Conservation (phyloP, 2,888 invertebrate species). For the Druceiella hillmani region DNA sequence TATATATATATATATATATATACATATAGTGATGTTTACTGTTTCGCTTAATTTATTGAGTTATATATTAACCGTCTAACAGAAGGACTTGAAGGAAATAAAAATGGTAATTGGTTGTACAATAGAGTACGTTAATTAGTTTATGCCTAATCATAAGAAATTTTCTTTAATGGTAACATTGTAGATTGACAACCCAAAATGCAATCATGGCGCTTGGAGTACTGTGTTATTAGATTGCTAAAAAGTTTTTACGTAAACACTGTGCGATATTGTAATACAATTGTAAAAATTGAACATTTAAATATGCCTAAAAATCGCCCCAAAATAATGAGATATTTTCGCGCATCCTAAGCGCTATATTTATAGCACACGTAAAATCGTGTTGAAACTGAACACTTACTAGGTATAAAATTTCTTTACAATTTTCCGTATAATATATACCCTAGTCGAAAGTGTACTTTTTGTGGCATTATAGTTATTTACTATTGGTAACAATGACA, state of each 20-base stretch:
- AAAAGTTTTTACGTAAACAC: slow-evolving; percentile 56
- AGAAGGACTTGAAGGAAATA: too few relatives aligned
- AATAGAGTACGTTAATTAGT: too few relatives aligned
- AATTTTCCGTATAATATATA: too few relatives aligned
- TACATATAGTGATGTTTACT: too few relatives aligned
- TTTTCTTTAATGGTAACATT: slow-evolving; percentile 39
- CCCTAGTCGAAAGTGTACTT: too few relatives aligned
- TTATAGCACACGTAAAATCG: slow-evolving; percentile 30
- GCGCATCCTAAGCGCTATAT: slow-evolving; percentile 43
- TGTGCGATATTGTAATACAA: slow-evolving; percentile 46
- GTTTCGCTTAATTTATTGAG: too few relatives aligned
- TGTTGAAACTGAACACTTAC: background rate
- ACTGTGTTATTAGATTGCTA: slow-evolving; percentile 55
- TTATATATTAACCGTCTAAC: too few relatives aligned
- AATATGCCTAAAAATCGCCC: slow-evolving; percentile 39
- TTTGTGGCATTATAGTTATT: too few relatives aligned
- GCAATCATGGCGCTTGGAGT: slow-evolving; percentile 56
- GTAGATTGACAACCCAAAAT: slow-evolving; percentile 54
- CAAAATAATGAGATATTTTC: slow-evolving; percentile 46
- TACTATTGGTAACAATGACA: background rate
- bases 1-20: too few relatives aligned
- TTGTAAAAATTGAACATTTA: slow-evolving; percentile 42
- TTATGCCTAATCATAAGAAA: too few relatives aligned
- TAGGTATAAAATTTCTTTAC: too few relatives aligned
- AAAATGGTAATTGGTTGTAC: too few relatives aligned